phyloP scores from a whole-genome alignment of 2,888 invertebrate species.

The Abscondita cerata region DNA sequence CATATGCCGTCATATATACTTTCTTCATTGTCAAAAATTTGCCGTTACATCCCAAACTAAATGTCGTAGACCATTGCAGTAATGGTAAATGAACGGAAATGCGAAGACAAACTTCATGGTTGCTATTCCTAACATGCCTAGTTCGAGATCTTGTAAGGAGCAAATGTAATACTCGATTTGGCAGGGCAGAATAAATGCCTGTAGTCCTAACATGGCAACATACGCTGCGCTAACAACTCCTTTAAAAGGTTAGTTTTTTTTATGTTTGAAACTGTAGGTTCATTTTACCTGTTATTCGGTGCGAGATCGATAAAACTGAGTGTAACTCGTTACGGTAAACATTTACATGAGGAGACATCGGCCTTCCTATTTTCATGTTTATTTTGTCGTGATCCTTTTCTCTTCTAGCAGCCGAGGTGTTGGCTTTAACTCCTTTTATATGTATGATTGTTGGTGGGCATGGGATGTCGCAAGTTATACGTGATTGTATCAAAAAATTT shows the following conservation, averaged over 20 bases:
- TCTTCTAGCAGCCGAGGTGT: no score
- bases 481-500: no score
- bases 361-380: slow-evolving; percentile 77
- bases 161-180: slow-evolving; percentile 68
- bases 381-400: slow-evolving; percentile 65
- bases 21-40: slow-evolving; percentile 73
- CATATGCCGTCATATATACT: slow-evolving; percentile 76
- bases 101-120: slow-evolving; percentile 73
- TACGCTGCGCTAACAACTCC: slow-evolving; percentile 67
- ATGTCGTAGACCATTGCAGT: slow-evolving; percentile 88
- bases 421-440: no score
- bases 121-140: neutral
- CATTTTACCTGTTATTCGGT: slow-evolving; percentile 74
- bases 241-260: slow-evolving; percentile 50
- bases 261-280: neutral
- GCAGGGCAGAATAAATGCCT: slow-evolving; percentile 67
- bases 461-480: no score
- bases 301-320: slow-evolving; percentile 80
- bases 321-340: slow-evolving; percentile 85
- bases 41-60: slow-evolving; percentile 82
- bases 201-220: slow-evolving; percentile 65
- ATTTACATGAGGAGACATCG: slow-evolving; percentile 86
- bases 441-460: no score
- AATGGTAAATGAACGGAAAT: slow-evolving; percentile 84
- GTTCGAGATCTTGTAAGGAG: slow-evolving; percentile 56